Conservation (phyloP, 2,797 vertebrate genomes). For the Bufotes viridis region DNA sequence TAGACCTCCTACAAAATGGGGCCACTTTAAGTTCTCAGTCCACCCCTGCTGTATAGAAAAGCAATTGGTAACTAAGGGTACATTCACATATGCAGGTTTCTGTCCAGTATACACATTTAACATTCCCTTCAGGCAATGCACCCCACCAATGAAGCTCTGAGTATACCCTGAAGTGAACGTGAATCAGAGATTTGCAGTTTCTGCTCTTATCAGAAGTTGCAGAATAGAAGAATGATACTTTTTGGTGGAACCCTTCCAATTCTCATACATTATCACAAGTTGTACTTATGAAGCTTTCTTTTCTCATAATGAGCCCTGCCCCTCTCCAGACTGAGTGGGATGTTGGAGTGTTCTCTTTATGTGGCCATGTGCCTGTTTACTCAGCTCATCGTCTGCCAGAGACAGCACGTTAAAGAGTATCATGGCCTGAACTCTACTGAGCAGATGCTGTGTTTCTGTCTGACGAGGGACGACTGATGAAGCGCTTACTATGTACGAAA, state of each 20-base stretch:
- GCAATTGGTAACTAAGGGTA: too few species aligned
- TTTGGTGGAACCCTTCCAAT: background rate
- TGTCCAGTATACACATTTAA: too few species aligned
- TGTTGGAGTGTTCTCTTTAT: background rate
- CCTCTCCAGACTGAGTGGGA: background rate
- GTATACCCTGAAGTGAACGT: background rate
- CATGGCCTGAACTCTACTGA: background rate
- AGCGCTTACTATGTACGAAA: constrained; percentile 20
- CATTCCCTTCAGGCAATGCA: too few species aligned
- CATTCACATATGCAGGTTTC: too few species aligned
- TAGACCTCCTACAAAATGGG: too few species aligned
- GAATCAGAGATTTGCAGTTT: background rate
- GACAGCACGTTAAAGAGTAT: background rate
- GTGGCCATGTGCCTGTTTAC: background rate
- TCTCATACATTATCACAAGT: constrained; percentile 7
- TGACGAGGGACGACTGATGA: constrained; percentile 35
- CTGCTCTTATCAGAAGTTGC: background rate
- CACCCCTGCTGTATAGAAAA: too few species aligned
- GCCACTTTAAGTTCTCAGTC: too few species aligned
- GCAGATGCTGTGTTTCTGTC: constrained; percentile 20
- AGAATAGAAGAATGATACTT: background rate
- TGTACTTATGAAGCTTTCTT: background rate
- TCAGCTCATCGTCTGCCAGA: background rate
- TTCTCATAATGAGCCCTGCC: background rate
- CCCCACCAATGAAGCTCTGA: too few species aligned